A percentile compares a stretch with the other conserved stretches of the same genome.
phyloP scores from a whole-genome alignment of 1,140 invertebrate species.

The Laupala kohalensis region DNA sequence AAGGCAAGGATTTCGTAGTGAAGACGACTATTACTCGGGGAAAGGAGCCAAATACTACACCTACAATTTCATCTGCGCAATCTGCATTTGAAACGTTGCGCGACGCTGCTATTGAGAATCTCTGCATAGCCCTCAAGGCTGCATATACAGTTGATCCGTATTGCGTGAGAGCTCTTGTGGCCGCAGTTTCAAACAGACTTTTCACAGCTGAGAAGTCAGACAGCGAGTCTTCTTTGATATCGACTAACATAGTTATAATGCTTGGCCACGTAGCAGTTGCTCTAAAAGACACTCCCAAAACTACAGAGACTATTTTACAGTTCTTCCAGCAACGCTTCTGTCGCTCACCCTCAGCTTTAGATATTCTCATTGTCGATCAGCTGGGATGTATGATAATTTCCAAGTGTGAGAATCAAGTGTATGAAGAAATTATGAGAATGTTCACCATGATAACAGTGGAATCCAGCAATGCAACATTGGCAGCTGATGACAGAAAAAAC shows the following conservation, averaged over 20 bases:
- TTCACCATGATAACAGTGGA: slow-evolving; percentile 91
- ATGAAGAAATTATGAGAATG: slow-evolving; percentile 95
- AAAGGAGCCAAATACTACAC: not conserved
- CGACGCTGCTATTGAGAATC: slow-evolving; percentile 90
- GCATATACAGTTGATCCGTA: slow-evolving; percentile 75
- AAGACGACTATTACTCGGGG: not conserved
- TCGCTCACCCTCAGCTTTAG: slow-evolving; percentile 65
- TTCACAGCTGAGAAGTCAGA: slow-evolving; percentile 80
- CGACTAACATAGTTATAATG: slow-evolving; percentile 93
- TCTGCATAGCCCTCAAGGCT: slow-evolving; percentile 84
- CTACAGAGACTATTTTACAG: slow-evolving; percentile 84
- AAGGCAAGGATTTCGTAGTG: no score
- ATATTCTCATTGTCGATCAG: slow-evolving; percentile 91
- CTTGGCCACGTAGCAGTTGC: slow-evolving; percentile 93
- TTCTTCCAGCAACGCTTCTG: slow-evolving; percentile 96
- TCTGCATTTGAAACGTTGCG: slow-evolving; percentile 71
- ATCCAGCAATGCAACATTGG: slow-evolving; percentile 77
- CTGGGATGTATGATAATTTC: slow-evolving; percentile 94
- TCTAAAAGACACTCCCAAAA: slow-evolving; percentile 80
- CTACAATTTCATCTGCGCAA: slow-evolving; percentile 21
- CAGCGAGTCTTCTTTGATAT: slow-evolving; percentile 78
- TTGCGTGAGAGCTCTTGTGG: slow-evolving; percentile 86
- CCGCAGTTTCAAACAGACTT: slow-evolving; percentile 84
- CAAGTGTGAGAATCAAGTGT: slow-evolving; percentile 64
- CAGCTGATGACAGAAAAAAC: slow-evolving; percentile 50